A percentile compares a stretch with the other conserved stretches of the same genome.
Conservation (phyloP, 1,140 invertebrate genomes). For the Mercenaria mercenaria region DNA sequence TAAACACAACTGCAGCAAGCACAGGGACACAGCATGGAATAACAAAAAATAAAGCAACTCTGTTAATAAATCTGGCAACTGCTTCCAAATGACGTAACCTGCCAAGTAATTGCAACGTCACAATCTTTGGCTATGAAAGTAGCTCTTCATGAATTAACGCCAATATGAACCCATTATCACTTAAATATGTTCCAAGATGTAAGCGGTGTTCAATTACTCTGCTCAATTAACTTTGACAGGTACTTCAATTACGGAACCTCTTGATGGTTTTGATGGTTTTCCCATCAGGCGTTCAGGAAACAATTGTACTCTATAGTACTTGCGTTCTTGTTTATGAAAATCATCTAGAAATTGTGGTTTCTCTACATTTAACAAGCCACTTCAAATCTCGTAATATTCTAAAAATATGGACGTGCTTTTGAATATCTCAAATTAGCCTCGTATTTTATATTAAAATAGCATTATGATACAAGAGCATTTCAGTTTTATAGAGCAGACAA, state of each 20-base stretch:
- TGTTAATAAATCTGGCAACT: neutral
- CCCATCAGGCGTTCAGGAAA: neutral
- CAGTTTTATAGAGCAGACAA: too few species aligned
- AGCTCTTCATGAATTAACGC: neutral
- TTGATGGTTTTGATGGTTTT: slow-evolving; percentile 1
- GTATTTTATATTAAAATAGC: neutral
- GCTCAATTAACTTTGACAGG: slow-evolving; percentile 3
- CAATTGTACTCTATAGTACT: neutral
- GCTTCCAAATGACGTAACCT: neutral
- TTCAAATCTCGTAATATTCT: neutral
- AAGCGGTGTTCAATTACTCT: slow-evolving; percentile 1
- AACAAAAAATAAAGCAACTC: too few species aligned
- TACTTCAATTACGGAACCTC: neutral
- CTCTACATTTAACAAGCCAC: neutral
- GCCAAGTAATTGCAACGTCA: neutral
- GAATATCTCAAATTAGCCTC: neutral
- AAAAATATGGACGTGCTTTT: neutral
- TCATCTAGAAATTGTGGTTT: neutral
- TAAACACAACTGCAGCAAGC: too few species aligned
- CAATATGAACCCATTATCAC: neutral
- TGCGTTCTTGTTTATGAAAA: neutral
- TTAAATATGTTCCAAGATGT: slow-evolving; percentile 13
- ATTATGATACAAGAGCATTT: too few species aligned
- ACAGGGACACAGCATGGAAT: too few species aligned
- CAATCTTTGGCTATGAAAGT: neutral